Evolutionary conservation across 2,113 vertebrate species (phyloP).

Genomic region (human): GRCh38 chr7:34108501-34109000

Average conservation of each 20-base stretch:
- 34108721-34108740: not conserved
- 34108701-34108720: not conserved
- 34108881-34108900: not conserved
- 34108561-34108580: not conserved
- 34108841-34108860: not conserved
- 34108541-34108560: not conserved
- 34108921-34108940: not conserved
- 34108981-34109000: not conserved
- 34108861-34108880: not conserved
- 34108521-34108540: too few species aligned
- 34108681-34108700: not conserved
- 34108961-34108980: not conserved
- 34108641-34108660: not conserved
- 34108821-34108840: not conserved
- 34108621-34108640: not conserved
- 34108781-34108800: not conserved
- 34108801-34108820: not conserved
- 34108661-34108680: not conserved
- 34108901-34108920: slow-evolving; percentile 8
- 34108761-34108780: not conserved
- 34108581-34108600: not conserved
- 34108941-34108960: not conserved
- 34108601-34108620: not conserved
- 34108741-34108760: not conserved
- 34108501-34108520: not conserved